phyloP scores from a whole-genome alignment of 2,113 vertebrate species.

The Gobiocypris rarus region DNA sequence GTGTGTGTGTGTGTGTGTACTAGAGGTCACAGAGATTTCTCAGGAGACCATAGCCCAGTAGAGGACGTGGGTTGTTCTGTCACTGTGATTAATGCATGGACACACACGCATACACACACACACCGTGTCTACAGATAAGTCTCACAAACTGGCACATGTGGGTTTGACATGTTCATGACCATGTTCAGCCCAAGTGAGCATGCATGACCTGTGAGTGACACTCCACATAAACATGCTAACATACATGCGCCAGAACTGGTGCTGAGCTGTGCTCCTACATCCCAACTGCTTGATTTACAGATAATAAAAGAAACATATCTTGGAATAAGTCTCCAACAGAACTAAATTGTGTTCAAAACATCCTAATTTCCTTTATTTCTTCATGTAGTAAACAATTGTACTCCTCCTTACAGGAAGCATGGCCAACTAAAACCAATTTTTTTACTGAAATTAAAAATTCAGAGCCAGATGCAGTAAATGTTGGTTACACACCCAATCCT shows the following conservation, averaged over 20 bases:
- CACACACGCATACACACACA: constrained; percentile 55
- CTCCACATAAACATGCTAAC: constrained; percentile 61
- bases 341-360: neutral
- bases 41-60: constrained; percentile 63
- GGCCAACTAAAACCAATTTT: neutral
- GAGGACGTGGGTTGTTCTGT: constrained; percentile 67
- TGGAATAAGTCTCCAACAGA: neutral
- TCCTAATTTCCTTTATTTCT: neutral
- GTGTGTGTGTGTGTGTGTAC: constrained; percentile 46
- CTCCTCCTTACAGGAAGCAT: neutral
- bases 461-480: neutral
- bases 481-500: constrained; percentile 1
- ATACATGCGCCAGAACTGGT: constrained; percentile 22
- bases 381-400: neutral
- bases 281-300: constrained; percentile 6
- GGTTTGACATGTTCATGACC: constrained; percentile 51
- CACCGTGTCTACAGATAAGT: constrained; percentile 60
- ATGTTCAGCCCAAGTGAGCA: constrained; percentile 51
- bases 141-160: constrained; percentile 62
- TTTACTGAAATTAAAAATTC: neutral
- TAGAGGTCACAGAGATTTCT: constrained; percentile 74
- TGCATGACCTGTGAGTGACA: constrained; percentile 62
- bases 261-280: constrained; percentile 13
- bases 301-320: neutral
- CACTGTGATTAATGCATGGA: constrained; percentile 75